Evolutionary conservation across 2,113 vertebrate genomes (phyloP).

Genomic region (Ancistrus triradiatus): DNA sequence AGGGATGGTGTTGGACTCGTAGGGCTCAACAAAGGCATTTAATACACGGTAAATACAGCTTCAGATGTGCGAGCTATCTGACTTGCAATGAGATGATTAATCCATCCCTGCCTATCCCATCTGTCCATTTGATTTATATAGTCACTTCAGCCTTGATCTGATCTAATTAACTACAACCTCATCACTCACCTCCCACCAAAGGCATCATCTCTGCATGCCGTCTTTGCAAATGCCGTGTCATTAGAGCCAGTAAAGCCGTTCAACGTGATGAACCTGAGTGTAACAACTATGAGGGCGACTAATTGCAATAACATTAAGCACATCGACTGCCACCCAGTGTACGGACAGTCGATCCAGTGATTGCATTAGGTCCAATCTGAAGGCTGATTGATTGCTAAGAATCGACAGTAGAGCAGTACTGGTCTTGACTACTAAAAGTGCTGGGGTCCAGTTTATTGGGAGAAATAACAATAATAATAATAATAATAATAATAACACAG

Average conservation of each 20-base stretch:
- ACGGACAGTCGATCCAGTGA: no score
- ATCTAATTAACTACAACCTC: conserved; percentile 51
- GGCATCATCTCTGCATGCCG: conserved; percentile 26
- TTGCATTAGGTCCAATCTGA: no score
- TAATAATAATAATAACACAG: no score
- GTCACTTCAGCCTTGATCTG: conserved; percentile 43
- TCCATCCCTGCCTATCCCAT: conserved; percentile 35
- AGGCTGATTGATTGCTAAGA: no score
- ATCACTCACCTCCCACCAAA: conserved; percentile 37
- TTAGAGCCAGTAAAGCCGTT: conserved; percentile 35
- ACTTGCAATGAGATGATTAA: conserved; percentile 42
- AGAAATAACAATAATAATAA: no score
- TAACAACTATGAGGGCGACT: conserved; percentile 19
- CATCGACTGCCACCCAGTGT: no score
- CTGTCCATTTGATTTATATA: conserved; percentile 51
- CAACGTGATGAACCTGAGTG: conserved; percentile 28
- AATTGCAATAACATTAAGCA: conserved; percentile 5
- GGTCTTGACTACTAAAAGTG: no score
- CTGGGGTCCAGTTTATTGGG: no score
- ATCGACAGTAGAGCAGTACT: no score
- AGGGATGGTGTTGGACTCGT: background rate
- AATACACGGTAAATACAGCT: background rate
- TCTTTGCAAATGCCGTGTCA: conserved; percentile 29
- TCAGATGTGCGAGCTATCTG: conserved; percentile 22
- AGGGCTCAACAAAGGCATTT: conserved; percentile 1